These are phyloP conservation scores for Dendropsophus ebraccatus DNA, from an alignment of 2,113 vertebrate genomes.

Conservation along the genomic window DNA sequence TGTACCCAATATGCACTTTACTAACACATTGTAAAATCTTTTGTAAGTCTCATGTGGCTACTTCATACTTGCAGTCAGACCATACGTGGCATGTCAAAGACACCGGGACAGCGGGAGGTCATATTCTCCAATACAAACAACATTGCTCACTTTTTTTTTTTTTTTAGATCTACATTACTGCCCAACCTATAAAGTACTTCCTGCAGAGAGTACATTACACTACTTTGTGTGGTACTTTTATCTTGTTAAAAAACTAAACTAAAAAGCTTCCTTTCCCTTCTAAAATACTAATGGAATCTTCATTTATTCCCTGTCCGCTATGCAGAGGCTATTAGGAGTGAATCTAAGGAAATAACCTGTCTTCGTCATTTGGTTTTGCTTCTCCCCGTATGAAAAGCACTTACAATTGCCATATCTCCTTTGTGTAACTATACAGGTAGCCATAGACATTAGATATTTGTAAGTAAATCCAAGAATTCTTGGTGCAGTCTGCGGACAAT, in stretches of 20 bases:
- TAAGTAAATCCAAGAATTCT: not conserved
- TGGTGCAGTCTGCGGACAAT: not conserved
- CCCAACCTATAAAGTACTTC: not conserved
- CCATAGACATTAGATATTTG: not conserved
- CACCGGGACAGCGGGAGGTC: not conserved
- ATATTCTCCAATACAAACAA: not conserved
- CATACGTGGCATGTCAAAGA: not conserved
- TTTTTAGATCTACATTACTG: not conserved
- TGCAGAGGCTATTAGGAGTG: not conserved
- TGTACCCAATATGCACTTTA: not conserved
- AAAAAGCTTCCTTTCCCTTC: not conserved
- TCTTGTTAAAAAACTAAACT: not conserved
- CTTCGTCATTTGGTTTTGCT: not conserved
- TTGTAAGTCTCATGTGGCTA: not conserved
- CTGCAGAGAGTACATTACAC: not conserved
- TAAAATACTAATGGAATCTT: slow-evolving; percentile 10
- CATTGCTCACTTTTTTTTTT: not conserved
- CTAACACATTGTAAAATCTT: slow-evolving; percentile 9
- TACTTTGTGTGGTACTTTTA: slow-evolving; percentile 25
- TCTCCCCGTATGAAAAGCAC: not conserved
- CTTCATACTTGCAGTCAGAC: not conserved
- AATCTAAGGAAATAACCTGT: not conserved
- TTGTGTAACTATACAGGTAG: not conserved
- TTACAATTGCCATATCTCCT: not conserved
- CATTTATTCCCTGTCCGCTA: not conserved